A percentile compares a stretch with the other conserved stretches of the same genome.
These are phyloP conservation scores for Pterostichus niger DNA, from an alignment of 2,888 invertebrate species.

Conservation along the genomic window DNA sequence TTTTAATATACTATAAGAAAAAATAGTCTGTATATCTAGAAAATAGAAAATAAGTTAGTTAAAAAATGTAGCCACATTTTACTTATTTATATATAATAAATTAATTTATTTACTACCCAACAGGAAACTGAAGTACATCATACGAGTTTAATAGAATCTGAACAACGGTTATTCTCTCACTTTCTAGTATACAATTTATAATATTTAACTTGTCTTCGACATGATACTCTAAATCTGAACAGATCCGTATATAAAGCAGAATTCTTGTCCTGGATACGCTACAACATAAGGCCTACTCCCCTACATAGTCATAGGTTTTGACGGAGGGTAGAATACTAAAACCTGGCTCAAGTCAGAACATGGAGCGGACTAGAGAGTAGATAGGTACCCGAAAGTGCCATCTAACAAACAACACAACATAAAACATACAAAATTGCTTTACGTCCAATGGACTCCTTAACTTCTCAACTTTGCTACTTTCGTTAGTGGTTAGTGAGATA, in stretches of 20 bases:
- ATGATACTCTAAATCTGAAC: constrained; percentile 2
- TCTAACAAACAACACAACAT: constrained; percentile 38
- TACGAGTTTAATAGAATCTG: no score
- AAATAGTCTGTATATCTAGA: no score
- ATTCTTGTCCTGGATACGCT: constrained; percentile 23
- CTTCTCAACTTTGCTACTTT: constrained; percentile 1
- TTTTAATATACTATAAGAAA: no score
- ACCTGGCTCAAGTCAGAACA: constrained; percentile 41
- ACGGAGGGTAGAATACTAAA: constrained; percentile 28
- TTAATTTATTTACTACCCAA: no score
- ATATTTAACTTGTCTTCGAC: constrained; percentile 19
- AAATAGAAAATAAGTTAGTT: no score
- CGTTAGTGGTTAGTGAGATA: constrained; percentile 2
- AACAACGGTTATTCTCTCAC: no score
- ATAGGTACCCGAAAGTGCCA: constrained; percentile 40
- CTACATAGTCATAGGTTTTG: constrained; percentile 27
- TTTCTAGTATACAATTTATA: no score
- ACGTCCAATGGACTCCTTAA: constrained; percentile 29
- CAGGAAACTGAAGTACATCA: no score
- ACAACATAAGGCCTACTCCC: not conserved
- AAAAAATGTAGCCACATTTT: no score
- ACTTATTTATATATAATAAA: no score
- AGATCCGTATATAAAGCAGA: constrained; percentile 19
- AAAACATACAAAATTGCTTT: constrained; percentile 44
- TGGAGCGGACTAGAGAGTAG: constrained; percentile 32